Evolutionary conservation across 2,797 vertebrate genomes (phyloP).

Genomic region (Trichosurus vulpecula): DNA sequence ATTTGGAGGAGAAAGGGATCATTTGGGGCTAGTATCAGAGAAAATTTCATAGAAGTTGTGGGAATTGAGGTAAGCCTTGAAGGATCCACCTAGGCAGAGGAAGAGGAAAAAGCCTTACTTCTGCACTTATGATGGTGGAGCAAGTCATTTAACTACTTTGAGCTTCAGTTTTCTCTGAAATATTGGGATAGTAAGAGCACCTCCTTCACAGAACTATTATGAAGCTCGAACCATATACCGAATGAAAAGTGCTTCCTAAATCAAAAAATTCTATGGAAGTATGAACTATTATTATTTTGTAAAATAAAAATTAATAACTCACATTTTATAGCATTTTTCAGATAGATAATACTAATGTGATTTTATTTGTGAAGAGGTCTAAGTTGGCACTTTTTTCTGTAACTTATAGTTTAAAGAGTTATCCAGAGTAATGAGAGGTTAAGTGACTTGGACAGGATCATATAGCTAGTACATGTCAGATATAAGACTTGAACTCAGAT

Average conservation of each 20-base stretch:
- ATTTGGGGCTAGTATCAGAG: background rate
- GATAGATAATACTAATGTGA: background rate
- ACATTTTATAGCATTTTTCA: background rate
- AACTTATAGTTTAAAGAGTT: background rate
- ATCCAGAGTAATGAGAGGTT: background rate
- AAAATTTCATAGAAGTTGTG: background rate
- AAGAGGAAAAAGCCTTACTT: background rate
- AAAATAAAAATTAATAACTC: background rate
- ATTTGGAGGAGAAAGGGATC: conserved; percentile 1
- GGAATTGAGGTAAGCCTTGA: background rate
- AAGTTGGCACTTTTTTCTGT: background rate
- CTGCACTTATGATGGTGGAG: background rate
- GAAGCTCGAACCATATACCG: background rate
- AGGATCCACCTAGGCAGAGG: background rate
- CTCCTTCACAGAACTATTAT: background rate
- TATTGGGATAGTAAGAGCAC: background rate
- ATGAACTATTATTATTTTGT: background rate
- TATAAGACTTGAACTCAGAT: background rate
- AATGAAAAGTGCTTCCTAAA: background rate
- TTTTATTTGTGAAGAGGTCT: background rate
- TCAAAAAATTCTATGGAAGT: background rate
- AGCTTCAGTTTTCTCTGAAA: background rate
- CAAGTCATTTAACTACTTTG: background rate
- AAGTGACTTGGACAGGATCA: background rate
- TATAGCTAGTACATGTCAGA: background rate